Percentiles rank a stretch among this genome's conserved stretches.
Conservation (phyloP, 2,888 invertebrate species). For the Archips xylosteana region DNA sequence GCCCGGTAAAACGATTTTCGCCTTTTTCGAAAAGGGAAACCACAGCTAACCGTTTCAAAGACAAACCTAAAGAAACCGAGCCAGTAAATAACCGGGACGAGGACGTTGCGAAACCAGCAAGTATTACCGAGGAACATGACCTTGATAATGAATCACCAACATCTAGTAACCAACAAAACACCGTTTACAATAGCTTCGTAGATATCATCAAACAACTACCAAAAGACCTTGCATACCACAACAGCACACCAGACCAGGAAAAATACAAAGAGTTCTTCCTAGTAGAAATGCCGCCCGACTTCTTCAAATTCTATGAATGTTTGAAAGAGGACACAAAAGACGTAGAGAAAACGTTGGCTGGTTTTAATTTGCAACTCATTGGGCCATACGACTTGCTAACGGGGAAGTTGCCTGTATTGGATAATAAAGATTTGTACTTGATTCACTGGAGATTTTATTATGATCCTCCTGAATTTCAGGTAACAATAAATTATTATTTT, state of each 20-base stretch:
- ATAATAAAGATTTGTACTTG: slow-evolving; percentile 87
- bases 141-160: not conserved
- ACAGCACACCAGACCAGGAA: slow-evolving; percentile 77
- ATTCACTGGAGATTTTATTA: slow-evolving; percentile 96
- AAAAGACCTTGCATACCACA: slow-evolving; percentile 63
- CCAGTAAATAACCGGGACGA: not conserved
- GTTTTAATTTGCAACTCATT: slow-evolving; percentile 90
- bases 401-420: slow-evolving; percentile 85
- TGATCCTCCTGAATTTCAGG: slow-evolving; percentile 98
- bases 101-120: not conserved
- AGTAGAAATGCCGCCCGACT: slow-evolving; percentile 95
- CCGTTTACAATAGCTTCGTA: slow-evolving; percentile 17
- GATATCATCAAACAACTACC: slow-evolving; percentile 53
- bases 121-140: slow-evolving; percentile 1
- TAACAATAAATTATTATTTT: slow-evolving; percentile 52
- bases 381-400: slow-evolving; percentile 95
- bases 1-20: slow-evolving; percentile 53
- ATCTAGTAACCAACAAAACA: slow-evolving; percentile 4
- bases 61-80: not conserved
- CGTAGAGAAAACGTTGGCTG: slow-evolving; percentile 87
- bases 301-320: slow-evolving; percentile 93
- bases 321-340: slow-evolving; percentile 82
- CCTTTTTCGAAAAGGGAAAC: slow-evolving; percentile 53
- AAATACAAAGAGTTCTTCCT: slow-evolving; percentile 91
- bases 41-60: not conserved